These are phyloP conservation scores for Rhagium mordax DNA, from an alignment of 2,888 invertebrate genomes.

Conservation along the genomic window DNA sequence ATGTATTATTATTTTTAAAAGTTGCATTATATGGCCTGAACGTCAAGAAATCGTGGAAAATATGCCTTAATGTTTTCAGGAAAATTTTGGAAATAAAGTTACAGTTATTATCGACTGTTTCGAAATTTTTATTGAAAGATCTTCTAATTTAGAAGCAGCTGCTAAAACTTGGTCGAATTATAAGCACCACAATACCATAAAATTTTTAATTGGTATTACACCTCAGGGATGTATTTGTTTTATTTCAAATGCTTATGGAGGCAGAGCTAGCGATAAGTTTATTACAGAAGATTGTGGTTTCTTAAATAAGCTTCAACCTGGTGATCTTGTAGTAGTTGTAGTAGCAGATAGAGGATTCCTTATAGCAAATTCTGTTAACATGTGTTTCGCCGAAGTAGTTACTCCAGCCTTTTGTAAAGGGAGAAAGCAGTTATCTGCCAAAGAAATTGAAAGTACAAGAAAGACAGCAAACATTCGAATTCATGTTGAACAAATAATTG, in stretches of 20 bases:
- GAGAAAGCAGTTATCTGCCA: conserved; percentile 16
- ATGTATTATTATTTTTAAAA: not conserved
- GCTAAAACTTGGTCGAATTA: conserved; percentile 43
- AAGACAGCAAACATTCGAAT: conserved; percentile 20
- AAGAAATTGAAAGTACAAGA: conserved; percentile 21
- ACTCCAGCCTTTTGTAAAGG: conserved; percentile 16
- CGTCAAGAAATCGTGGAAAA: conserved; percentile 23
- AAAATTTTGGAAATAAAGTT: conserved; percentile 23
- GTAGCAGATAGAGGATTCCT: conserved; percentile 28
- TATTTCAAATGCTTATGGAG: conserved; percentile 41
- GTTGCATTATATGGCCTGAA: conserved; percentile 27
- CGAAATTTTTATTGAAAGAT: conserved; percentile 40
- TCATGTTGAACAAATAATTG: conserved; percentile 33
- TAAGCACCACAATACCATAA: conserved; percentile 39
- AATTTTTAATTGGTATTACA: conserved; percentile 41
- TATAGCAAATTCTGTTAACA: conserved; percentile 28
- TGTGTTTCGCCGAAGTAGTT: conserved; percentile 27
- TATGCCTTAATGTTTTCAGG: conserved; percentile 26
- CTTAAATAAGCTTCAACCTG: conserved; percentile 27
- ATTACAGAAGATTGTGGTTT: conserved; percentile 35
- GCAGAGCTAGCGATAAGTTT: conserved; percentile 36
- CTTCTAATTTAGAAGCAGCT: conserved; percentile 33
- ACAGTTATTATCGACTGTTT: conserved; percentile 42
- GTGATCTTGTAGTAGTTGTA: conserved; percentile 33
- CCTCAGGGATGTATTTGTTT: conserved; percentile 38